Evolutionary conservation across 2,888 invertebrate genomes (phyloP).

Genomic region (Saturnia japonica): DNA sequence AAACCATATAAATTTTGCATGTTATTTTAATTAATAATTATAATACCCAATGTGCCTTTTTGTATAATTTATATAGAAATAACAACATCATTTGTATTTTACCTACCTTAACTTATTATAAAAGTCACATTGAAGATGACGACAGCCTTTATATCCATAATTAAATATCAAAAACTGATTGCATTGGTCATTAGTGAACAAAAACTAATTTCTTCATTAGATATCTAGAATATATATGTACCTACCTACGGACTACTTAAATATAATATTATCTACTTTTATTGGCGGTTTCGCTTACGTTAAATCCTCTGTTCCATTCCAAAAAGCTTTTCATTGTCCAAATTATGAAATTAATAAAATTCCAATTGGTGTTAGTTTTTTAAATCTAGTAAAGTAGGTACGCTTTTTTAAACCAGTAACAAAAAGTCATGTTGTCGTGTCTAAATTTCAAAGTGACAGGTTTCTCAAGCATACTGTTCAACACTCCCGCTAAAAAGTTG

Average conservation of each 20-base stretch:
- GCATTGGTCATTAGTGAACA: constrained; percentile 17
- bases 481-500: neutral
- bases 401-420: no score
- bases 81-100: neutral
- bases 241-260: no score
- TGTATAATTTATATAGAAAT: neutral
- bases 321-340: no score
- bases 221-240: no score
- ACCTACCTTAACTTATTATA: neutral
- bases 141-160: constrained; percentile 15
- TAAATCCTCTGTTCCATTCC: no score
- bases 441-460: neutral
- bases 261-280: no score
- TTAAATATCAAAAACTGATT: constrained; percentile 23
- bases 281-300: no score
- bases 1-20: neutral
- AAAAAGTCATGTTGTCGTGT: neutral
- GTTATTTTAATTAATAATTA: neutral
- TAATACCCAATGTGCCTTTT: neutral
- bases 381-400: no score
- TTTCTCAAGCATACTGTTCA: neutral
- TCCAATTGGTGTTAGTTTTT: no score
- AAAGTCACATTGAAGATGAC: constrained; percentile 46
- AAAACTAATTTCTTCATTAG: constrained; percentile 18
- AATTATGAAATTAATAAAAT: no score